Base-by-base conservation (phyloP, 2,797 vertebrate species). In the Chanos chanos region DNA sequence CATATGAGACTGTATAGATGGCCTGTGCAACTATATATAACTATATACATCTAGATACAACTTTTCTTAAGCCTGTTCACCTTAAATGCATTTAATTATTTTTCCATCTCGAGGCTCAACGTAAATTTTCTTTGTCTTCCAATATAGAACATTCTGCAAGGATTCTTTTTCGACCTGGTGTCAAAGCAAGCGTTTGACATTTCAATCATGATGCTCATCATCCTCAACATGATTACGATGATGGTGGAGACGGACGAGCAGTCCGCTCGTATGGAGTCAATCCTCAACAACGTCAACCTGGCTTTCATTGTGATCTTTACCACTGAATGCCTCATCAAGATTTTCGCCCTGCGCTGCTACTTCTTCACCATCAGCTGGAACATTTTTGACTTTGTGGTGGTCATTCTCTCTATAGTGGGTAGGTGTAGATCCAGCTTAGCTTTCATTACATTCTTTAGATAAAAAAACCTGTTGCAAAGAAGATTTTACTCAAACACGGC, bases 341-440 rank as follows among this genome's bases (percentile, higher is more conserved):
- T 99, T 78, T 36, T 94, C 12, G 96, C 96, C 66, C 91, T 99
- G 15, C 85, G 97, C 7, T 94, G 94, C 72, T 99, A 99, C 52
- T 99, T 96, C 83, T 99, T 99, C 86, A 99, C 97, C 50, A 89
- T 97, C 0, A 94, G 95, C 45, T 99, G 97, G 97, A 99, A 99
- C 74, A 95, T 99, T 65, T 99, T 99, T 36, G 97, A 99, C 81
- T 98, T 99, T 61, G 95, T 99, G 15, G 96, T 99, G 0, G 95
- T 99, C 75, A 91, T 99, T 77, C 93, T 99, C 15, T 99, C 97
- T 51, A 94, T 99, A 0, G 92, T 94, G 57, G 97, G 97, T 99
- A 85, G 58, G 95, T 90, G 41, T 45, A 53, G 3, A 40, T 39
- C 10, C 13, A 28, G 25, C 27, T 27, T 49, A 30, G 31, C 4